A percentile compares a stretch with the other conserved stretches of the same genome.
These are phyloP conservation scores for Tinea semifulvella DNA, from an alignment of 2,888 invertebrate genomes.

Conservation along the genomic window DNA sequence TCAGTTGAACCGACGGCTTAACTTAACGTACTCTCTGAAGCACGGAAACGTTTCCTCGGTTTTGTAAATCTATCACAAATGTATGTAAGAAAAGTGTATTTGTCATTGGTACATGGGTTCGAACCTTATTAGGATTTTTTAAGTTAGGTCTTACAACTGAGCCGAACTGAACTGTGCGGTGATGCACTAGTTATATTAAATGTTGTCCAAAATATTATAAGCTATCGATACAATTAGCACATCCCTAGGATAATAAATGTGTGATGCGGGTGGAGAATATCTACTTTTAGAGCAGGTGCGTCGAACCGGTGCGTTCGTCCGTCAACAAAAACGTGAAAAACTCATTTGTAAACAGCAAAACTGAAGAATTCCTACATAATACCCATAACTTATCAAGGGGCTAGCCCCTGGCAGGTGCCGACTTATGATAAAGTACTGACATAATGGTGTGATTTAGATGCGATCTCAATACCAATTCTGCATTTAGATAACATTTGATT, in stretches of 20 bases:
- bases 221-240: neutral
- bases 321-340: constrained; percentile 50
- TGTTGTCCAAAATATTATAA: neutral
- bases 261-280: constrained; percentile 18
- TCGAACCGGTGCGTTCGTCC: constrained; percentile 36
- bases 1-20: too few species aligned
- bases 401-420: constrained; percentile 45
- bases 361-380: constrained; percentile 38
- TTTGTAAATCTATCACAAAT: too few species aligned
- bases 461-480: constrained; percentile 57
- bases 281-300: constrained; percentile 44
- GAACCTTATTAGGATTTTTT: too few species aligned
- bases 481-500: constrained; percentile 26
- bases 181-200: constrained; percentile 9
- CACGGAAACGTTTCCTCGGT: too few species aligned
- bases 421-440: constrained; percentile 56
- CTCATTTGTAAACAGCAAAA: constrained; percentile 60
- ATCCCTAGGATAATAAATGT: constrained; percentile 4
- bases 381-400: constrained; percentile 31
- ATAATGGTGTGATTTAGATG: constrained; percentile 59
- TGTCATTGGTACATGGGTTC: too few species aligned
- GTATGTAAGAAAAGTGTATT: too few species aligned
- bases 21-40: too few species aligned
- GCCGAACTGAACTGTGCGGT: too few species aligned
- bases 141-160: too few species aligned